Evolutionary conservation across 2,113 vertebrate genomes (phyloP), one percentile per base, ranked within the genome.

Genomic region (Leptobrachium ailaonicum): DNA sequence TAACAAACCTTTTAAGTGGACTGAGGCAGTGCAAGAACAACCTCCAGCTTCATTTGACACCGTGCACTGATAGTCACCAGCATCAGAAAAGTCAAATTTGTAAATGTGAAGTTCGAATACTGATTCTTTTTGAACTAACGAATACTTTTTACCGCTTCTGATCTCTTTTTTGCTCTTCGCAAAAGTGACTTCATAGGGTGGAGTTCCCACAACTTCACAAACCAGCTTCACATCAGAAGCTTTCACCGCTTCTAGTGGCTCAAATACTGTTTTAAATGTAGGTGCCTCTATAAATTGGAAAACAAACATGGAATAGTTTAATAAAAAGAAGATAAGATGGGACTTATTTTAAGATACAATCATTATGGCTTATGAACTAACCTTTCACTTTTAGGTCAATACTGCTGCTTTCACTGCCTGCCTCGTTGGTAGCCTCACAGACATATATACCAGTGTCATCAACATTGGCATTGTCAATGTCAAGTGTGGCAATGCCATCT

Each of bases 311-410:
- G 76, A 79, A 42, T 0, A 9, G 5, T 67, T 86, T 84, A 85
- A 69, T 86, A 75, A 45, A 73, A 84, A 83, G 47, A 1, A 6
- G 13, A 63, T 6, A 6, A 47, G 77, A 42, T 50, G 47, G 63
- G 58, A 82, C 4, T 3, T 42, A 7, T 14, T 20, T 2, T 6
- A 9, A 2, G n/a, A 32, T 10, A 56, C 77, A 32, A 32, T 32
- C 20, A 32, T 32, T 32, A 32, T 32, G 0, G 20, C 20, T 32
- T 43, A 47, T 40, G 47, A 82, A 96, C 97, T 14, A 87, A 99
- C 98, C 98, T 99, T 98, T 98, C 50, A 99, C 97, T 91, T 92
- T 96, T 66, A 99, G 89, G 68, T 98, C 96, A 88, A 96, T 74
- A 85, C 94, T 98, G 91, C 97, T 99, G 92, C 96, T 98, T 54